Conservation (phyloP, 2,888 invertebrate genomes). For the Allophyes oxyacanthae region DNA sequence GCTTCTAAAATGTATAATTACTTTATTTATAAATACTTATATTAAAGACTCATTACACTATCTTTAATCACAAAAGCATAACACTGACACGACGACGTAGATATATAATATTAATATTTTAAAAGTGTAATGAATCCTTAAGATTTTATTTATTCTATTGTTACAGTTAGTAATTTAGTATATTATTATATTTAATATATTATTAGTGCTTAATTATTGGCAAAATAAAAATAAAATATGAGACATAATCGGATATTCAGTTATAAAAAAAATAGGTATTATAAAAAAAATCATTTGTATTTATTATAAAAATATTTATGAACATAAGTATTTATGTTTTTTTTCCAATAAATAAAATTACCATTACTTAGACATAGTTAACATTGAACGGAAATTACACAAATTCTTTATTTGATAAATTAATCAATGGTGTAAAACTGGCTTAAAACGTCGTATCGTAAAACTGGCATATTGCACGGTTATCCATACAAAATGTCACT, state of each 20-base stretch:
- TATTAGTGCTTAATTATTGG: slow-evolving; percentile 13
- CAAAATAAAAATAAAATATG: slow-evolving; percentile 16
- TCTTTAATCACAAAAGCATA: slow-evolving; percentile 50
- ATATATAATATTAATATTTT: slow-evolving; percentile 20
- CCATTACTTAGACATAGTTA: slow-evolving; percentile 39
- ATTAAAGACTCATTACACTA: slow-evolving; percentile 49
- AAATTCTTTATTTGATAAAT: slow-evolving; percentile 31
- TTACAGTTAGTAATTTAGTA: slow-evolving; percentile 26
- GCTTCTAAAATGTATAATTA: slow-evolving; percentile 47
- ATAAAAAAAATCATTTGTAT: no score
- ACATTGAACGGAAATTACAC: slow-evolving; percentile 34
- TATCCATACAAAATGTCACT: no score
- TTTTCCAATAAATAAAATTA: slow-evolving; percentile 13
- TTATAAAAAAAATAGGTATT: background rate
- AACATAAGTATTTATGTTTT: background rate
- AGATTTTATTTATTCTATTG: slow-evolving; percentile 23
- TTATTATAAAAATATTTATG: no score
- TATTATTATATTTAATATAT: slow-evolving; percentile 22
- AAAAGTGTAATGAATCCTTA: slow-evolving; percentile 48
- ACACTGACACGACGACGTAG: slow-evolving; percentile 47
- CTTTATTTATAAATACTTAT: slow-evolving; percentile 24
- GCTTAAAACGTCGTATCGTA: no score
- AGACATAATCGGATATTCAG: no score
- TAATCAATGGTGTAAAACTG: background rate
- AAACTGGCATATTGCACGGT: no score